A percentile compares a stretch with the other conserved stretches of the same genome.
These are phyloP conservation scores for Potamarius usumacintae DNA, from an alignment of 2,113 vertebrate species.

Conservation along the genomic window DNA sequence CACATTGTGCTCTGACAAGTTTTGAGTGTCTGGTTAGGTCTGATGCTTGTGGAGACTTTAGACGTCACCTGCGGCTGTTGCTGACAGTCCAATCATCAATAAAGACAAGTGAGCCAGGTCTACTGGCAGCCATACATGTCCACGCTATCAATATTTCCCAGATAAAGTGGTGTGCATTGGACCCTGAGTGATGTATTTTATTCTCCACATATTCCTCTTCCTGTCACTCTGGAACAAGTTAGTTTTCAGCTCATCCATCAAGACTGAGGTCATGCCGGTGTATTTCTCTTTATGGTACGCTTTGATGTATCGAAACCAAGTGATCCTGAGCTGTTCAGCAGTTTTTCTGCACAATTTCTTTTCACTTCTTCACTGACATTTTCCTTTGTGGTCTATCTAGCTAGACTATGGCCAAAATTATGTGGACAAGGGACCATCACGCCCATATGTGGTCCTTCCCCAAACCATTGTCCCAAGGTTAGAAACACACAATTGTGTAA, in stretches of 20 bases:
- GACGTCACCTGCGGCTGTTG: neutral
- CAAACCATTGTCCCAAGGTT: neutral
- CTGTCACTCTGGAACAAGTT: neutral
- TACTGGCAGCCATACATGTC: constrained; percentile 15
- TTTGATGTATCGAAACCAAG: neutral
- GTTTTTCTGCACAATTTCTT: neutral
- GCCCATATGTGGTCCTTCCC: neutral
- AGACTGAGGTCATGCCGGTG: neutral
- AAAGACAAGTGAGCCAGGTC: neutral
- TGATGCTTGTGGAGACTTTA: neutral
- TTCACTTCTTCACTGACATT: neutral
- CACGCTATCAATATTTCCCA: neutral
- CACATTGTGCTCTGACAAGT: neutral
- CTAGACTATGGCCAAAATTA: too few species aligned
- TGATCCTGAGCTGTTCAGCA: neutral
- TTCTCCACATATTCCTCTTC: constrained; percentile 3
- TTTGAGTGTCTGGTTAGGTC: neutral
- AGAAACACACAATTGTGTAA: neutral
- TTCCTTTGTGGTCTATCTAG: neutral
- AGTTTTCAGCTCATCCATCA: neutral
- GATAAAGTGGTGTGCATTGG: constrained; percentile 3
- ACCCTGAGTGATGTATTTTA: constrained; percentile 11
- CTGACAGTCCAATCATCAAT: neutral
- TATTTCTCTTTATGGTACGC: neutral
- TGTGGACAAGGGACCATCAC: neutral